Evolutionary conservation across 2,888 invertebrate genomes (phyloP).

Genomic region (Laothoe populi): DNA sequence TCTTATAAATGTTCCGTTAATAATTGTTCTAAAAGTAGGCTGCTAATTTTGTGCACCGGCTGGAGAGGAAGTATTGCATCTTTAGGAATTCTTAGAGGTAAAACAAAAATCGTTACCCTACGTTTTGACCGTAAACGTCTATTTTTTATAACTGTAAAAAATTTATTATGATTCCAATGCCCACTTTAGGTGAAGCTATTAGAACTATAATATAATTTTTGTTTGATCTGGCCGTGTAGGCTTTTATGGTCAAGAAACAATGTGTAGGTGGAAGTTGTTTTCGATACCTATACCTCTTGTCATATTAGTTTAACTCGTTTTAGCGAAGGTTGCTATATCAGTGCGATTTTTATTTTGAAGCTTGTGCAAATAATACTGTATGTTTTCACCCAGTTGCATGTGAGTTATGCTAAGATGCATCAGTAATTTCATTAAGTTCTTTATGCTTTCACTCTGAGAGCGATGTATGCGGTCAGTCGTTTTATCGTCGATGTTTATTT

Average conservation of each 20-base stretch:
- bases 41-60: slow-evolving; percentile 44
- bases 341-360: slow-evolving; percentile 7
- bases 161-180: slow-evolving; percentile 40
- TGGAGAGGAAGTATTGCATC: slow-evolving; percentile 37
- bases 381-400: slow-evolving; percentile 49
- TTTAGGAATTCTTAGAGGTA: slow-evolving; percentile 43
- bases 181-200: slow-evolving; percentile 25
- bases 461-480: not conserved
- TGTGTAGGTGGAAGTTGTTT: slow-evolving; percentile 52
- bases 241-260: slow-evolving; percentile 44
- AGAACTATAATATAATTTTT: slow-evolving; percentile 28
- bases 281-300: slow-evolving; percentile 25
- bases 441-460: slow-evolving; percentile 42
- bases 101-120: slow-evolving; percentile 36
- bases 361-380: slow-evolving; percentile 28
- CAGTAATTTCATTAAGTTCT: slow-evolving; percentile 57
- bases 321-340: slow-evolving; percentile 9
- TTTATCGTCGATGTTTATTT: too few species aligned
- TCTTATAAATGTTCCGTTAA: slow-evolving; percentile 45
- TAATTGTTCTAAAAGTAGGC: slow-evolving; percentile 52
- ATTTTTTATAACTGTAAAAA: slow-evolving; percentile 48
- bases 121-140: slow-evolving; percentile 36
- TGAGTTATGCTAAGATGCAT: slow-evolving; percentile 62
- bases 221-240: slow-evolving; percentile 35
- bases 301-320: slow-evolving; percentile 2